Evolutionary conservation across 2,113 vertebrate species (phyloP), one percentile per base, ranked within the genome.

Genomic region (Oncorhynchus gorbuscha): DNA sequence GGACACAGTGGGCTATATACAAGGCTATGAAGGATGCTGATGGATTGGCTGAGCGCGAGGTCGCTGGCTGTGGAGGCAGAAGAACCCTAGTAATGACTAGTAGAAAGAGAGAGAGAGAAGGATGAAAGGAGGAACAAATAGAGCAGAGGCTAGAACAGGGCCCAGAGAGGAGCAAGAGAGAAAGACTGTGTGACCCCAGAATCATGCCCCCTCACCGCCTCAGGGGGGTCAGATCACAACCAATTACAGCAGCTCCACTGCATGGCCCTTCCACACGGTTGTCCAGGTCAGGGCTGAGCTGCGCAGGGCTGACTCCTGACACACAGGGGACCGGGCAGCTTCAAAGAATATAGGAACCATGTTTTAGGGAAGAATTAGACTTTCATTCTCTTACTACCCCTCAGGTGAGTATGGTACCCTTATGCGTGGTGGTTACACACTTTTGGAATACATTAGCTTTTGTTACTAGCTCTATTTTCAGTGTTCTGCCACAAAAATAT

Each of bases 191-290:
- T 85, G 86, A 87, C 87, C 87, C 49, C 12, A 58, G 83, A 86
- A 90, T 90, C 85, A 87, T 1, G 66, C 78, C 84, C 78, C 71
- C 81, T 77, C 87, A 72, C 83, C 39, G 77, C 79, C 89, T 83
- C 86, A 78, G 39, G 86, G 80, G 86, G 75, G 87, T 87, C 87
- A 85, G 77, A 91, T 90, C 92, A 88, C 85, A 90, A 79, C 86
- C 89, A 91, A 86, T 89, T 89, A 85, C 73, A 80, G 82, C 69
- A 59, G 71, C 75, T 68, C 61, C 70, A 55, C 76, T 78, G 74
- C 71, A 64, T 76, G 51, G 72, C 48, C 39, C 76, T 85, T 77
- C 75, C 58, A 80, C 73, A n/a, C 81, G 51, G 39, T 58, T 76
- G 79, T 69, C 81, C 32, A 51, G 81, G 79, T 81, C 70, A 77